Evolutionary conservation across 2,113 vertebrate species (phyloP).

Genomic region (Chlamydotis undulata): DNA sequence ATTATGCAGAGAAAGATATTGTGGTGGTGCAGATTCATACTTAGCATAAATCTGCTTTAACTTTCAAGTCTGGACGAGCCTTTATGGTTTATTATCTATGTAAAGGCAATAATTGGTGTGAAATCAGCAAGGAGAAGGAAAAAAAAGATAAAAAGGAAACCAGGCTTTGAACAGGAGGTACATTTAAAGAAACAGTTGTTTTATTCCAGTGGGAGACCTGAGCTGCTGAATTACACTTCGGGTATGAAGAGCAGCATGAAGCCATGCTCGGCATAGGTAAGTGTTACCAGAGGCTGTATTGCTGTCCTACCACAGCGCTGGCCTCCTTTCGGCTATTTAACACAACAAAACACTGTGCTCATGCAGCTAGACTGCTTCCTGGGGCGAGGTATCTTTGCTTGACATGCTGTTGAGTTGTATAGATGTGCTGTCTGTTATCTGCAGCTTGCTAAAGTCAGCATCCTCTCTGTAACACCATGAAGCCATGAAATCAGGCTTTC

Average conservation of each 20-base stretch:
- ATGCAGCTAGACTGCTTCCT: not conserved
- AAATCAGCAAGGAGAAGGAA: not conserved
- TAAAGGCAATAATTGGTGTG: not conserved
- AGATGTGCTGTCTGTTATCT: not conserved
- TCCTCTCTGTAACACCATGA: not conserved
- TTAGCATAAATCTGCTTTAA: not conserved
- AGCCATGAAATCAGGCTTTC: not conserved
- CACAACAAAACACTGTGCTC: not conserved
- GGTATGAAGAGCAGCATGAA: not conserved
- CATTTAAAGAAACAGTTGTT: not conserved
- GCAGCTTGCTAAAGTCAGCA: not conserved
- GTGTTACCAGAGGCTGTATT: not conserved
- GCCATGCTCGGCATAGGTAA: fast-evolving
- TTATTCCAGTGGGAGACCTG: not conserved
- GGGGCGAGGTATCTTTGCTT: not conserved
- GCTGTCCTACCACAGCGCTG: not conserved
- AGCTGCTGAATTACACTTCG: not conserved
- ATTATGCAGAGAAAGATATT: not conserved
- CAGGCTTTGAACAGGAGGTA: not conserved
- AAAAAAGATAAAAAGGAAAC: not conserved
- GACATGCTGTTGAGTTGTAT: not conserved
- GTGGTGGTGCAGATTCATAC: not conserved
- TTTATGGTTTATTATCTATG: not conserved
- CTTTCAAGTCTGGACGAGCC: not conserved
- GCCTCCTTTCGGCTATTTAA: not conserved